These are phyloP conservation scores for Harmothoe impar DNA, from an alignment of 2,888 invertebrate genomes.

Conservation along the genomic window DNA sequence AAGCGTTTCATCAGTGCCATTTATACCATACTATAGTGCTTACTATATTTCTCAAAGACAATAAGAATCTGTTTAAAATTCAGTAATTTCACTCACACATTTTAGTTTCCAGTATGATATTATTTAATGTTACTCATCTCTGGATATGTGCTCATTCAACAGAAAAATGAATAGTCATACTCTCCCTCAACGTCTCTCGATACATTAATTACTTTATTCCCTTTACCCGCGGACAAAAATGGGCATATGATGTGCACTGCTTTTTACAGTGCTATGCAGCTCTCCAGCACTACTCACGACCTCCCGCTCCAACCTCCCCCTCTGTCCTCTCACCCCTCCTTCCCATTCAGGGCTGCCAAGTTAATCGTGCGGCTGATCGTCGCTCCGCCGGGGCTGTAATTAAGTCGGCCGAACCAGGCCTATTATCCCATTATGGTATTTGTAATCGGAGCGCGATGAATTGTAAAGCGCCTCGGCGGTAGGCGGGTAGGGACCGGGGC, in stretches of 20 bases:
- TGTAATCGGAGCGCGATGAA: slow-evolving; percentile 57
- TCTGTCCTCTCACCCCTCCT: neutral
- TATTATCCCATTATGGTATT: slow-evolving; percentile 56
- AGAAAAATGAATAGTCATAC: no score
- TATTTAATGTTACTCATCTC: no score
- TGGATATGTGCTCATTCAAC: no score
- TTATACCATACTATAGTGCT: no score
- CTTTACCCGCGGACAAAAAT: no score
- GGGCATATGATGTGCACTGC: neutral
- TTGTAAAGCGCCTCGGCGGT: slow-evolving; percentile 33
- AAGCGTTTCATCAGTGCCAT: no score
- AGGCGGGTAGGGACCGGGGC: neutral
- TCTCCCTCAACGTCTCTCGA: no score
- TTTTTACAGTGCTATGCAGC: neutral
- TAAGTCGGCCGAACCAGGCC: slow-evolving; percentile 13
- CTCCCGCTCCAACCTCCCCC: neutral
- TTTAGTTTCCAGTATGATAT: no score
- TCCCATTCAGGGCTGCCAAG: neutral
- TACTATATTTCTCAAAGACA: no score
- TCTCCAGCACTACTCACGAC: neutral
- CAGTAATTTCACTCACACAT: no score
- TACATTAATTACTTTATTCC: no score
- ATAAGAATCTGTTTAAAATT: no score
- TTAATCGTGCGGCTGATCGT: slow-evolving; percentile 30
- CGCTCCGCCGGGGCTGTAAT: slow-evolving; percentile 47